Percentiles rank a stretch among this genome's conserved stretches.
These are phyloP conservation scores for Cavia aperea DNA, from an alignment of 2,113 vertebrate species.

Conservation along the genomic window DNA sequence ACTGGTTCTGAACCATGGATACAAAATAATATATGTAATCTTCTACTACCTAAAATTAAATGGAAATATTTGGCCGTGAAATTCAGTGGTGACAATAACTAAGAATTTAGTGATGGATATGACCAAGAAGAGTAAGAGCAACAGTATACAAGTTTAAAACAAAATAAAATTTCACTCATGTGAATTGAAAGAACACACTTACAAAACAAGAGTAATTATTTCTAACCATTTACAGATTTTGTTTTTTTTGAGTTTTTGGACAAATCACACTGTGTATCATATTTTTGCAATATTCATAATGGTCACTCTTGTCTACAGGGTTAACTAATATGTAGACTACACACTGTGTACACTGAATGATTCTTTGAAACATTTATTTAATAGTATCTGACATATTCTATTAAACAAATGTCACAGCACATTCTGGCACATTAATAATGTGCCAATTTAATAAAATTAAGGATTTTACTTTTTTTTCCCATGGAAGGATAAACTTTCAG, in stretches of 20 bases:
- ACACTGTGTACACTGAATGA: neutral
- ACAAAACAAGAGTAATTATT: neutral
- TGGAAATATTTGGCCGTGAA: neutral
- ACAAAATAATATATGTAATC: neutral
- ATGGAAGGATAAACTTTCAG: neutral
- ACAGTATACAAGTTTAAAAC: neutral
- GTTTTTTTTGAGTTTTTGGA: neutral
- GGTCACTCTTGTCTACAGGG: neutral
- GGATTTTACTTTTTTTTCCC: neutral
- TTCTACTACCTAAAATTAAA: conserved; percentile 2
- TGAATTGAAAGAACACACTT: neutral
- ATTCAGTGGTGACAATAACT: neutral
- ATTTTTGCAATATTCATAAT: neutral
- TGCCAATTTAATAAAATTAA: neutral
- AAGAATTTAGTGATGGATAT: neutral
- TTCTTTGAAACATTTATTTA: conserved; percentile 25
- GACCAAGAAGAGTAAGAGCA: neutral
- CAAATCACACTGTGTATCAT: neutral
- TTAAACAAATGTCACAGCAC: neutral
- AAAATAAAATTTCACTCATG: neutral
- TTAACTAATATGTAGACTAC: conserved; percentile 23
- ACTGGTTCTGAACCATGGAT: neutral
- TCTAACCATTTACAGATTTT: neutral
- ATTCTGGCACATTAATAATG: neutral
- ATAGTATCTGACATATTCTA: neutral